Evolutionary conservation across 2,888 invertebrate genomes (phyloP).

Genomic region (Pseudococcus longispinus): DNA sequence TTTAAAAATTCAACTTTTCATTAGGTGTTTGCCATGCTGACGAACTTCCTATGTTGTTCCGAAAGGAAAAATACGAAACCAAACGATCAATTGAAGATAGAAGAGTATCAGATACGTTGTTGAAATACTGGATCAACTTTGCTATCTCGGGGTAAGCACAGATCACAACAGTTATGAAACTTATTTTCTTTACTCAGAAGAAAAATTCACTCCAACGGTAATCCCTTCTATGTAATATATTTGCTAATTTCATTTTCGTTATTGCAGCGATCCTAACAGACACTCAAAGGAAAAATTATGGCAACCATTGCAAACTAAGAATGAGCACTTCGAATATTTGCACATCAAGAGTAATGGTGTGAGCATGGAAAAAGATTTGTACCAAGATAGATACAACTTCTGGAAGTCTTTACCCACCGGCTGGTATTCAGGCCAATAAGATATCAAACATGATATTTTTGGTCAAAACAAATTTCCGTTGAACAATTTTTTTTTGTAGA

Average conservation of each 20-base stretch:
- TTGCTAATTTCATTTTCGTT: no score
- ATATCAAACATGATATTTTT: no score
- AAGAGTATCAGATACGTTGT: conserved; percentile 13
- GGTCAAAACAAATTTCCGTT: no score
- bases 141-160: conserved; percentile 1
- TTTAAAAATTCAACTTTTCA: background rate
- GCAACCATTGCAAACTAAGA: background rate
- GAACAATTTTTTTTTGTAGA: no score
- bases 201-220: no score
- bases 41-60: background rate
- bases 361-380: background rate
- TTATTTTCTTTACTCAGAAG: no score
- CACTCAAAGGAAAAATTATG: background rate
- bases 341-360: background rate
- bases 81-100: background rate
- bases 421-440: no score
- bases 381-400: background rate
- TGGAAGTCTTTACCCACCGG: background rate
- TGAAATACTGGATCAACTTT: conserved; percentile 47
- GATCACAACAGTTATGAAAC: background rate
- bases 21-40: conserved; percentile 13
- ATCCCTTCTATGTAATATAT: no score
- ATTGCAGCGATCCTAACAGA: conserved; percentile 53
- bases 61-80: background rate
- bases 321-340: conserved; percentile 7